These are phyloP conservation scores for Lates japonicus DNA, from an alignment of 2,797 vertebrate species.

Conservation along the genomic window DNA sequence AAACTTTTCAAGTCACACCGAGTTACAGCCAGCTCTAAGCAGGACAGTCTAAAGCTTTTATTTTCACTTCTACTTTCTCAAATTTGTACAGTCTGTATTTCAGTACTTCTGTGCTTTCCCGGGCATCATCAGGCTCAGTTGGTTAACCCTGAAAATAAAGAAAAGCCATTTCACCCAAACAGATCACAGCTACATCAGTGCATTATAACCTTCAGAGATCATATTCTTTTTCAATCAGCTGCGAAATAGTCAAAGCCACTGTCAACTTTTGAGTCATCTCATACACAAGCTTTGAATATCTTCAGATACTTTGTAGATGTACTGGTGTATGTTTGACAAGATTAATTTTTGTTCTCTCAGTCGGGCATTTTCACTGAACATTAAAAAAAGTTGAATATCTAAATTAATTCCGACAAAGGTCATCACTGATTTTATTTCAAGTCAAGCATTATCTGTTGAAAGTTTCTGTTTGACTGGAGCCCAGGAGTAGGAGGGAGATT, in stretches of 20 bases:
- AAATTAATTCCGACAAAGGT: slow-evolving; percentile 55
- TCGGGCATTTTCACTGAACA: neutral
- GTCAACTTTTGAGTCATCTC: slow-evolving; percentile 2
- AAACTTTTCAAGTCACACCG: neutral
- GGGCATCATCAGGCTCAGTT: neutral
- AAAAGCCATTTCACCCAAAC: neutral
- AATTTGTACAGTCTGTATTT: neutral
- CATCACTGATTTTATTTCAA: slow-evolving; percentile 59
- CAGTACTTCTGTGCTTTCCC: neutral
- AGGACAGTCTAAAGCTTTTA: neutral
- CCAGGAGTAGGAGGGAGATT: slow-evolving; percentile 67
- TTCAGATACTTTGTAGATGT: neutral
- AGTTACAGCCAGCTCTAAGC: neutral
- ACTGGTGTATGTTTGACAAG: neutral
- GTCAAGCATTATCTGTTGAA: slow-evolving; percentile 59
- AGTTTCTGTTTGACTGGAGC: slow-evolving; percentile 75
- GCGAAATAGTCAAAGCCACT: neutral
- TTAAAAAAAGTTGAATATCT: neutral
- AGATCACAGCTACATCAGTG: neutral
- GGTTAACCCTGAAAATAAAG: neutral
- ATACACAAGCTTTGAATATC: slow-evolving; percentile 4
- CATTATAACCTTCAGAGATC: slow-evolving; percentile 9
- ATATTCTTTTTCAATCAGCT: slow-evolving; percentile 18
- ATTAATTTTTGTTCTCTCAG: neutral
- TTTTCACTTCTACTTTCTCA: neutral